Base-by-base conservation (phyloP, 2,888 invertebrate genomes). In the Harpagoxenus sublaevis region DNA sequence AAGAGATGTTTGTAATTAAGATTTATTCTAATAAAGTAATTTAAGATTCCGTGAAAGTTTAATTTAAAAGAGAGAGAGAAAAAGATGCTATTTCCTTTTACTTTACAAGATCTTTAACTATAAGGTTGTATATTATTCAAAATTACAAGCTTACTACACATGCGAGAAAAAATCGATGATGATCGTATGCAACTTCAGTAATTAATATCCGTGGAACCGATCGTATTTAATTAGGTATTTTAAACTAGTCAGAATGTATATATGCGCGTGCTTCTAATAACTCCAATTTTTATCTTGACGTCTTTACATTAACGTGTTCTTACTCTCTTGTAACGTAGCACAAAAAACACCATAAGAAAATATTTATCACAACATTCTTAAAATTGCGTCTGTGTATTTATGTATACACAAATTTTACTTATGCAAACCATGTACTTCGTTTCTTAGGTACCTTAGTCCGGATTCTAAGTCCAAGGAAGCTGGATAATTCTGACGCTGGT, bases 401-500 rank as follows among this genome's bases (percentile, higher is more conserved):
- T 5, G 42, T 1, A 55, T 55, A 23, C 45, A 18, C 28, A 57
- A 60, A 51, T 63, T 63, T 8, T 28, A 48, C n/a, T 57, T 12
- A 28, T 68, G 55, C 53, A 42, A 57, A 12, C 9, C 1, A 18
- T 28, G 18, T 57, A 28, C 23, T 35, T 28, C 3, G 6, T 28
- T 62, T 62, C 0, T 48, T 60, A 98, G 98, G 97, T 45, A 97
- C 97, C 0, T 95, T 94, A 90, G 96, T 97, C 1, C 96, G 97
- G 91, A 94, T 99, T 65, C 95, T 99, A 84, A 97, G 97, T 87
- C 95, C 96, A 45, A 96, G 99, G 89, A 96, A 96, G 48, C 95
- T 96, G 73, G 99, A 99, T 93, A 94, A 95, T 31, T 98, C 98
- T 0, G 93, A 94, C 0, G 95, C 96, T 10, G 98, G 98, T 4